A percentile compares a stretch with the other conserved stretches of the same genome.
These are phyloP conservation scores for Caenorhabditis sp. DNA, from an alignment of 2,888 invertebrate genomes.

Conservation along the genomic window DNA sequence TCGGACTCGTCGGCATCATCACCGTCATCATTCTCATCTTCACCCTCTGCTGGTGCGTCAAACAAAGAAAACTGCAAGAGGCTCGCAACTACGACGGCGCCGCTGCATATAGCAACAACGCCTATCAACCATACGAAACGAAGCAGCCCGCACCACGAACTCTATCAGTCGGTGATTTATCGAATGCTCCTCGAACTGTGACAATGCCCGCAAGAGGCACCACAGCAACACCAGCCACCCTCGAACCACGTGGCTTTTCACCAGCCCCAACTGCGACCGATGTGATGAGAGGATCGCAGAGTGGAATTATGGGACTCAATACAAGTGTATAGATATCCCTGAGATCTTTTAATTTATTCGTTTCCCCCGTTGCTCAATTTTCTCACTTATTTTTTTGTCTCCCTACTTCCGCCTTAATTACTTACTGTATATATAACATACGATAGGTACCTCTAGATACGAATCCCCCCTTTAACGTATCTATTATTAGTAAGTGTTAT, in stretches of 20 bases:
- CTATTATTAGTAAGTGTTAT: background rate
- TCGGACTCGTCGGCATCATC: constrained; percentile 55
- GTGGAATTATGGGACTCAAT: constrained; percentile 37
- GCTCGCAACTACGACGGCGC: constrained; percentile 18
- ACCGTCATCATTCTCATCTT: constrained; percentile 55
- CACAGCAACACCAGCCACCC: constrained; percentile 28
- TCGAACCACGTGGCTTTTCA: constrained; percentile 39
- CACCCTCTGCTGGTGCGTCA: constrained; percentile 59
- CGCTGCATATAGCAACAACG: constrained; percentile 41
- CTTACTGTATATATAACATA: background rate
- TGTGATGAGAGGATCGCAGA: constrained; percentile 27
- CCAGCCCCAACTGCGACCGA: constrained; percentile 32
- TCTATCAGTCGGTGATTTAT: constrained; percentile 33
- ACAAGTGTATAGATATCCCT: constrained; percentile 50
- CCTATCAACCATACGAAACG: constrained; percentile 40
- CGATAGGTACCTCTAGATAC: background rate
- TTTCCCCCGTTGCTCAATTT: constrained; percentile 1
- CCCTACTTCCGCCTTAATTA: background rate
- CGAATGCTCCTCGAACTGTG: constrained; percentile 33
- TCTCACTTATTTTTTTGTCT: background rate
- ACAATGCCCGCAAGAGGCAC: constrained; percentile 32
- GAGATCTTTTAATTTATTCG: background rate
- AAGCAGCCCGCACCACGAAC: constrained; percentile 24
- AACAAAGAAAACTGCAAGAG: constrained; percentile 49
- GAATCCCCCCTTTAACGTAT: background rate